A percentile compares a stretch with the other conserved stretches of the same genome.
Conservation (phyloP, 1,140 invertebrate species). For the Parapsyche elsis region DNA sequence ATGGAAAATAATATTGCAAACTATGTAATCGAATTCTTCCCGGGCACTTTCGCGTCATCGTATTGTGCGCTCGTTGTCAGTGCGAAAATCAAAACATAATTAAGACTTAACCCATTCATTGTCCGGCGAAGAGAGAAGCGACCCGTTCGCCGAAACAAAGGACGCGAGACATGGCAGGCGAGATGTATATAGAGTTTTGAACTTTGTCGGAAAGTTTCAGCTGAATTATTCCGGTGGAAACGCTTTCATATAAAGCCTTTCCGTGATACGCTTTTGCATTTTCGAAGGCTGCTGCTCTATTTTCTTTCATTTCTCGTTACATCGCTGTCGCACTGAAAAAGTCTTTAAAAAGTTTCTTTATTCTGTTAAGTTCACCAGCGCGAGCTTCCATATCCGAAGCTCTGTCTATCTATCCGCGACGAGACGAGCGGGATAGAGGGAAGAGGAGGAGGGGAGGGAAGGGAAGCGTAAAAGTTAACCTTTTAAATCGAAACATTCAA, state of each 20-base stretch:
- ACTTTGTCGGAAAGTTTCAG: slow-evolving; percentile 5
- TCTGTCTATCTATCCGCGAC: slow-evolving; percentile 3
- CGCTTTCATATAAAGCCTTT: background rate
- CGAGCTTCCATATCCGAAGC: slow-evolving; percentile 2
- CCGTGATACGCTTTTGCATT: slow-evolving; percentile 26
- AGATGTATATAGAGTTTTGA: background rate
- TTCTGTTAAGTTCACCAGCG: slow-evolving; percentile 34
- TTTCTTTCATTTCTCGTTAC: slow-evolving; percentile 49
- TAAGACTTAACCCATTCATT: slow-evolving; percentile 23
- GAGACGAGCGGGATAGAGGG: background rate
- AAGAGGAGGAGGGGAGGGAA: background rate
- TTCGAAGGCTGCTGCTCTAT: slow-evolving; percentile 18
- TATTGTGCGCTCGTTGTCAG: background rate
- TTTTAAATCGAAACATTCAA: slow-evolving; percentile 26
- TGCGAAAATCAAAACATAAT: slow-evolving; percentile 7
- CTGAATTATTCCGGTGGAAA: slow-evolving; percentile 15
- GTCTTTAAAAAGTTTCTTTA: slow-evolving; percentile 47
- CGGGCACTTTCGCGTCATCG: background rate
- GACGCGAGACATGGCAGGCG: background rate
- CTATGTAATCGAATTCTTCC: too few relatives aligned
- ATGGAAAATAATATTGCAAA: too few relatives aligned
- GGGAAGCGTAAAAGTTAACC: slow-evolving; percentile 14
- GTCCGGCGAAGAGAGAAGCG: background rate
- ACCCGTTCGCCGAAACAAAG: slow-evolving; percentile 3
- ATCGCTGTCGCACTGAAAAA: slow-evolving; percentile 41